Percentiles rank a stretch among this genome's conserved stretches.
phyloP scores from a whole-genome alignment of 1,140 invertebrate species.

The Hesperophylax magnus region DNA sequence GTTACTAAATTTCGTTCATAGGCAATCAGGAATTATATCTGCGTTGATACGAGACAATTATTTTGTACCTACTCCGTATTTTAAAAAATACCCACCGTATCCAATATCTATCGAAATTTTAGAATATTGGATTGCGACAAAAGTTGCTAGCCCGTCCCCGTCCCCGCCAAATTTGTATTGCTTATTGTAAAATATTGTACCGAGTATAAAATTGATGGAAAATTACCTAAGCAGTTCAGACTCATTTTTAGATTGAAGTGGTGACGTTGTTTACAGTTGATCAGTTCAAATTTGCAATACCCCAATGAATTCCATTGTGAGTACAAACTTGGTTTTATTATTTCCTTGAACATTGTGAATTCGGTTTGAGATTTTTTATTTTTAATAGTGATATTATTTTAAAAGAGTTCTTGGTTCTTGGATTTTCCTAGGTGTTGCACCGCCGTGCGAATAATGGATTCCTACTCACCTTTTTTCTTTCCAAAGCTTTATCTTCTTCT shows the following conservation, averaged over 20 bases:
- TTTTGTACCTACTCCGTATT: not conserved
- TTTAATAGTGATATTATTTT: too few relatives aligned
- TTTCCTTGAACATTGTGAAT: too few relatives aligned
- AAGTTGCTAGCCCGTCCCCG: not conserved
- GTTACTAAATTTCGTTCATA: not conserved
- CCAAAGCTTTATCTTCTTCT: too few relatives aligned
- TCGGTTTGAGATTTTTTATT: too few relatives aligned
- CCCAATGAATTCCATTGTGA: constrained; percentile 9
- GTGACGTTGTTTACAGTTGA: constrained; percentile 9
- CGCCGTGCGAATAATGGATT: too few relatives aligned
- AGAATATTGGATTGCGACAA: not conserved
- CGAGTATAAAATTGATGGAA: constrained; percentile 20
- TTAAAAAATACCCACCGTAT: not conserved
- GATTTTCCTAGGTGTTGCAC: too few relatives aligned
- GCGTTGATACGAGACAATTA: not conserved
- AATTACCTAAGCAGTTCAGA: not conserved
- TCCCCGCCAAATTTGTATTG: not conserved
- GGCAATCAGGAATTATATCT: too few relatives aligned
- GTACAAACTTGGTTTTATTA: not conserved
- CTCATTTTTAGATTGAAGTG: not conserved
- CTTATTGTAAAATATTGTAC: not conserved
- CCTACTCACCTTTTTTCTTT: too few relatives aligned
- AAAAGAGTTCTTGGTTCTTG: too few relatives aligned
- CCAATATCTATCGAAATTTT: not conserved
- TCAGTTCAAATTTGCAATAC: not conserved